Evolutionary conservation across 1,140 invertebrate genomes (phyloP), one percentile per base, ranked within the genome.

Genomic region (Leptinotarsa lineolata): DNA sequence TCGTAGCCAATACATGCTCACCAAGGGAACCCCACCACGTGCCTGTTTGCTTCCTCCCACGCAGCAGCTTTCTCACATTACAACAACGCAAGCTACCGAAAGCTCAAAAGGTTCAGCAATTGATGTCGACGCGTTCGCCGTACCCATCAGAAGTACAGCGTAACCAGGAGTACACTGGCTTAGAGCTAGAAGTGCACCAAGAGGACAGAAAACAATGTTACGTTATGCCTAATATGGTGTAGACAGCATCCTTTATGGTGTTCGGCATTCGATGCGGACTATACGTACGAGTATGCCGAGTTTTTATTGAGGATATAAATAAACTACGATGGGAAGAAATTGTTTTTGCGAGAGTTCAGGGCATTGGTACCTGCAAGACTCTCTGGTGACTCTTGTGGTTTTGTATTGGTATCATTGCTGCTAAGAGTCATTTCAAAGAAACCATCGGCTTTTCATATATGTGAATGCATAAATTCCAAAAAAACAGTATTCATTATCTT

Each of bases 261-360:
- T 30, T 66, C 30, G 64, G 30, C 30, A 39, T 30, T 66, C 64
- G 16, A 66, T 66, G 21, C 39, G 46, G 46, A 48, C 46, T 48
- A 48, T 48, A 48, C 46, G 46, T 48, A 48, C 46, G 64, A 44
- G 22, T 63, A 66, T 24, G 64, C 30, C 64, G 69, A 58, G 65
- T 76, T 74, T 74, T 74, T 74, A 76, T 76, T 24, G 75, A 70
- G 58, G 75, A 77, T 77, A 77, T 77, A 74, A 74, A 77, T 74
- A 76, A 76, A 76, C 66, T 68, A 70, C 70, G 70, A 61, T 71
- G 70, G 60, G 70, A 71, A 71, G 70, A 61, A 65, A 63, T 16
- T 11, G 60, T 71, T 71, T 71, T 71, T 71, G 70, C 59, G 16
- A 20, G 20, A 59, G 46, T 18, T 48, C 18, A 69, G 48, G 68